A percentile compares a stretch with the other conserved stretches of the same genome.
Evolutionary conservation across 1,140 invertebrate genomes (phyloP).

Genomic region (Heliothis virescens): DNA sequence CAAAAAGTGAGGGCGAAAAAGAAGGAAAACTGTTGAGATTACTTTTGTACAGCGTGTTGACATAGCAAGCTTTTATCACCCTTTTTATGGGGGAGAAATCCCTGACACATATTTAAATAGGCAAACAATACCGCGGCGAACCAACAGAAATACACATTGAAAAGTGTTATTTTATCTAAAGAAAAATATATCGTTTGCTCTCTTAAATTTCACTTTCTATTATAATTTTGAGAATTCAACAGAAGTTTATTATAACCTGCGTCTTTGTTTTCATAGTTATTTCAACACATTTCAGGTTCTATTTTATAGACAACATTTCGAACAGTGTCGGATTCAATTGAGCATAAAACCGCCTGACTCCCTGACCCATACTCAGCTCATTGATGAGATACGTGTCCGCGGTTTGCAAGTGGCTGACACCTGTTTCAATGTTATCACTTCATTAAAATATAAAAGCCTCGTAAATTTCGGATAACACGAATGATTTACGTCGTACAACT

Average conservation of each 20-base stretch:
- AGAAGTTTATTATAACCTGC: not conserved
- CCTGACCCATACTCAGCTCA: slow-evolving; percentile 6
- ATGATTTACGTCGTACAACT: slow-evolving; percentile 65
- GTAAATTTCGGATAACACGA: slow-evolving; percentile 54
- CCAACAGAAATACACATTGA: slow-evolving; percentile 66
- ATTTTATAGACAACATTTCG: slow-evolving; percentile 7
- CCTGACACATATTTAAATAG: slow-evolving; percentile 83
- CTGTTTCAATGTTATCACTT: slow-evolving; percentile 9
- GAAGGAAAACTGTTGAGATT: slow-evolving; percentile 77
- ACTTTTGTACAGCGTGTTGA: slow-evolving; percentile 82
- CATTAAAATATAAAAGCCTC: slow-evolving; percentile 10
- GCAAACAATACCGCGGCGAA: slow-evolving; percentile 75
- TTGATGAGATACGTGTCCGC: slow-evolving; percentile 19
- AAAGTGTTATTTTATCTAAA: slow-evolving; percentile 52
- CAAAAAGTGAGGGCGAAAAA: slow-evolving; percentile 56
- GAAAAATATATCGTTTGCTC: slow-evolving; percentile 22
- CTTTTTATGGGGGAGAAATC: slow-evolving; percentile 80
- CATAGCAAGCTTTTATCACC: slow-evolving; percentile 84
- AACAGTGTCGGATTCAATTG: not conserved
- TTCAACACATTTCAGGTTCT: not conserved
- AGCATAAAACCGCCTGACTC: not conserved
- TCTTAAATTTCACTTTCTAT: not conserved
- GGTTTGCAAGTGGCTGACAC: not conserved
- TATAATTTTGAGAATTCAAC: not conserved
- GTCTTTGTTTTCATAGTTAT: not conserved